Percentiles rank a stretch among this genome's conserved stretches.
Evolutionary conservation across 64 coral and sea anemone genomes (phyloP).

Genomic region (Astreopora myriophthalma): DNA sequence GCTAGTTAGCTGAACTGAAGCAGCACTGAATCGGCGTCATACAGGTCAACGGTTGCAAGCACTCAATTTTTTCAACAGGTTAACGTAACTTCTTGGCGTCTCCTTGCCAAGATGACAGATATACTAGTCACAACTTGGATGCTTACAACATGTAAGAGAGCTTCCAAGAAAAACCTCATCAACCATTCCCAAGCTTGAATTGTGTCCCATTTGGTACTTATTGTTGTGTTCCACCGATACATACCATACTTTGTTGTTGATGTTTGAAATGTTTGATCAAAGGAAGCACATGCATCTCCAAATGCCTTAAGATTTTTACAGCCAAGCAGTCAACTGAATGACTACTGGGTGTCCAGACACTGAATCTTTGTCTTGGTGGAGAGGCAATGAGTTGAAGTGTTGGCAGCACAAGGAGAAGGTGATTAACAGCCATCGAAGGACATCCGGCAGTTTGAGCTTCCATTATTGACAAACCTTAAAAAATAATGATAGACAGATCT

Average conservation of each 20-base stretch:
- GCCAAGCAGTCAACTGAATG: neutral
- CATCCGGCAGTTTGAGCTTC: neutral
- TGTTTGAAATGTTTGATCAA: neutral
- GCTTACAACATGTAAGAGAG: too few relatives aligned
- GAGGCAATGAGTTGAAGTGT: slow-evolving; percentile 57
- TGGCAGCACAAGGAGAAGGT: slow-evolving; percentile 43
- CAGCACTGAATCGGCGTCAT: too few relatives aligned
- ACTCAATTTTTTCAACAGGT: too few relatives aligned
- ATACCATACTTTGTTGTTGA: neutral
- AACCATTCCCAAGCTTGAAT: too few relatives aligned
- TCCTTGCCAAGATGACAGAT: too few relatives aligned
- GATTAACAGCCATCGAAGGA: neutral
- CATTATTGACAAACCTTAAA: neutral
- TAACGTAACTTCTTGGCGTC: too few relatives aligned
- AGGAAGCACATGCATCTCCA: neutral
- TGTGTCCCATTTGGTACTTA: too few relatives aligned
- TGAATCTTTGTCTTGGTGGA: neutral
- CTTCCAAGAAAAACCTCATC: too few relatives aligned
- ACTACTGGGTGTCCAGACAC: neutral
- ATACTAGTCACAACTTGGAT: too few relatives aligned
- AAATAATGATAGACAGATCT: neutral
- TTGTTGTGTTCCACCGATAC: neutral
- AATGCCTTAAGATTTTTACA: slow-evolving; percentile 14
- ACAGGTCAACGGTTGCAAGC: too few relatives aligned
- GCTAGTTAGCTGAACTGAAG: too few relatives aligned